A percentile compares a stretch with the other conserved stretches of the same genome.
phyloP scores from a whole-genome alignment of 2,113 vertebrate genomes.

The Chamaea fasciata region DNA sequence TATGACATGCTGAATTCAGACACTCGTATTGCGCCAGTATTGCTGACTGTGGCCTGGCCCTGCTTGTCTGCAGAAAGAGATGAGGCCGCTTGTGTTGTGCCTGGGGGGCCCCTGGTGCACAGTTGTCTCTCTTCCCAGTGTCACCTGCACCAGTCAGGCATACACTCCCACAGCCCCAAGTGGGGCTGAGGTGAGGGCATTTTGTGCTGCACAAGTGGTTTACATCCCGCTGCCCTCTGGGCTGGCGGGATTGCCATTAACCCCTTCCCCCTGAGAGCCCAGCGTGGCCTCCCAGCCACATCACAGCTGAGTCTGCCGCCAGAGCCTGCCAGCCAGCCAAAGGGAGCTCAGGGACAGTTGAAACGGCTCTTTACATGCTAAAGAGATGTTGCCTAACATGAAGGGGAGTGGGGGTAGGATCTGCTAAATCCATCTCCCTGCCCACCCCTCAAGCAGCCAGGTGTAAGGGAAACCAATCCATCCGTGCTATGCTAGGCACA shows the following conservation, averaged over 20 bases:
- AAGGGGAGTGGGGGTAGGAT: neutral
- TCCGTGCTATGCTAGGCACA: accelerated
- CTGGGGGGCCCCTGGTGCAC: neutral
- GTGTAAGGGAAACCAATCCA: neutral
- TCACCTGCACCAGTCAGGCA: neutral
- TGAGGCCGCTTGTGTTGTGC: neutral
- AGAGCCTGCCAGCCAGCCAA: neutral
- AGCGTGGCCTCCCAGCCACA: neutral
- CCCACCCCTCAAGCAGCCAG: neutral
- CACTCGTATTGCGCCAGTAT: neutral
- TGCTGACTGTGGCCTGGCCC: neutral
- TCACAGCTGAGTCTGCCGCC: neutral
- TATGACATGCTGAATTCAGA: neutral
- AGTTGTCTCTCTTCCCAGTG: neutral
- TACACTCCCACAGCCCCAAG: neutral
- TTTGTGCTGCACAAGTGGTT: slow-evolving; percentile 15
- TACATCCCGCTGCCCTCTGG: neutral
- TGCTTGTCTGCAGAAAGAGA: neutral
- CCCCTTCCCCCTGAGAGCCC: neutral
- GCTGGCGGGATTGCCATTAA: neutral
- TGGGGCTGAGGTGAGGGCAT: neutral
- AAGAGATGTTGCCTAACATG: neutral
- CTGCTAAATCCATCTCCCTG: neutral
- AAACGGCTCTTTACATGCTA: neutral
- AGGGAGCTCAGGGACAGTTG: neutral